A percentile compares a stretch with the other conserved stretches of the same genome.
Evolutionary conservation across 2,113 vertebrate genomes (phyloP).

Genomic region (Brachyhypopomus occidentalis): DNA sequence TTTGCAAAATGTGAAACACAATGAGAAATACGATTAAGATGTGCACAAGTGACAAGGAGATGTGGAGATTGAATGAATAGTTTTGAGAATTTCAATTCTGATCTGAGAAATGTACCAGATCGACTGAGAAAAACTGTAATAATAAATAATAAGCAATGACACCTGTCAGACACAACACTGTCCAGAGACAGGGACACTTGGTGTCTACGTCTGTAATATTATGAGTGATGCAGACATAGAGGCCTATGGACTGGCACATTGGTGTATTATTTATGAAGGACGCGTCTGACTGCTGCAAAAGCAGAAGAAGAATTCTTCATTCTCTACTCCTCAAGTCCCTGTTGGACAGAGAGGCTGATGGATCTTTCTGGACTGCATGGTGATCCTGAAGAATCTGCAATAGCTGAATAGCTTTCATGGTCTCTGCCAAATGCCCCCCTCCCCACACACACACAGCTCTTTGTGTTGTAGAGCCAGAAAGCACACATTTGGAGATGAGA

Average conservation of each 20-base stretch:
- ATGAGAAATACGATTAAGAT: too few relatives aligned
- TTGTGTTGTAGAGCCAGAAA: conserved; percentile 8
- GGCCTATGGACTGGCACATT: not conserved
- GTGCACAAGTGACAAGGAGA: too few relatives aligned
- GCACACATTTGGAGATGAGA: conserved; percentile 11
- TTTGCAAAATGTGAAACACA: too few relatives aligned
- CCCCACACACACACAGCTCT: conserved; percentile 26
- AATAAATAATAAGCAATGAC: not conserved
- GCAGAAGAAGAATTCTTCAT: conserved; percentile 23
- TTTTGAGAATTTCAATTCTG: too few relatives aligned
- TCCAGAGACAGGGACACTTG: not conserved
- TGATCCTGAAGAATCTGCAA: conserved; percentile 28
- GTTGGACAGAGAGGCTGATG: conserved; percentile 31
- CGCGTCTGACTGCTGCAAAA: not conserved
- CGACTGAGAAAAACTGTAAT: too few relatives aligned
- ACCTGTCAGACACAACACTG: not conserved
- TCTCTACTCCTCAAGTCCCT: conserved; percentile 23
- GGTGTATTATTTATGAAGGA: conserved; percentile 21
- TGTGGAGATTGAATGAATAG: too few relatives aligned
- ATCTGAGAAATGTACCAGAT: too few relatives aligned
- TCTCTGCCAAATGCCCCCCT: not conserved
- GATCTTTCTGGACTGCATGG: conserved; percentile 29
- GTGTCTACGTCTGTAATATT: conserved; percentile 1
- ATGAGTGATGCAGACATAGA: conserved; percentile 12
- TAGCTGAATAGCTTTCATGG: conserved; percentile 39